A percentile compares a stretch with the other conserved stretches of the same genome.
Conservation (phyloP, 2,113 vertebrate species). For the Phodopus roborovskii region DNA sequence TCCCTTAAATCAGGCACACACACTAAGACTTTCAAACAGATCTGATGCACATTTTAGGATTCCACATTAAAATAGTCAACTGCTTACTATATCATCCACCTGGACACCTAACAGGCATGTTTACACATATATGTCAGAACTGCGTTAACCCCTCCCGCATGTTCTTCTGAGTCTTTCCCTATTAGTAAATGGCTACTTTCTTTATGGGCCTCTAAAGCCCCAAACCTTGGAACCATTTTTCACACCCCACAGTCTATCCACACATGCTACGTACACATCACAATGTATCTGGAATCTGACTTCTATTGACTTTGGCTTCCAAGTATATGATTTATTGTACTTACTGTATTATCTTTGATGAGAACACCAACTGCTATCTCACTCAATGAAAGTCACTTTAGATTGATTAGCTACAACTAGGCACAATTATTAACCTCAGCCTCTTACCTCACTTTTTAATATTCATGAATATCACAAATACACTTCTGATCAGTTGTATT, state of each 20-base stretch:
- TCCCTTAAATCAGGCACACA: neutral
- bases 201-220: neutral
- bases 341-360: neutral
- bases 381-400: neutral
- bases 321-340: neutral
- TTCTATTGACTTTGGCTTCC: neutral
- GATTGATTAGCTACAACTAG: neutral
- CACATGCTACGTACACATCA: neutral
- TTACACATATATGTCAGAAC: neutral
- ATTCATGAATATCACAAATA: neutral
- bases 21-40: neutral
- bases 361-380: neutral
- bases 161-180: neutral
- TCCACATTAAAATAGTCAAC: neutral
- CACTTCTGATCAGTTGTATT: neutral
- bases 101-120: neutral
- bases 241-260: neutral
- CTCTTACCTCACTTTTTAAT: conserved; percentile 4
- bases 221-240: neutral
- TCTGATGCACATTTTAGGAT: neutral
- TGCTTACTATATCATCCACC: neutral
- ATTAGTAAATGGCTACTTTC: neutral
- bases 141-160: neutral
- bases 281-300: neutral
- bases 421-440: neutral